Evolutionary conservation across 2,888 invertebrate genomes (phyloP).

Genomic region (Corbicula japonica): DNA sequence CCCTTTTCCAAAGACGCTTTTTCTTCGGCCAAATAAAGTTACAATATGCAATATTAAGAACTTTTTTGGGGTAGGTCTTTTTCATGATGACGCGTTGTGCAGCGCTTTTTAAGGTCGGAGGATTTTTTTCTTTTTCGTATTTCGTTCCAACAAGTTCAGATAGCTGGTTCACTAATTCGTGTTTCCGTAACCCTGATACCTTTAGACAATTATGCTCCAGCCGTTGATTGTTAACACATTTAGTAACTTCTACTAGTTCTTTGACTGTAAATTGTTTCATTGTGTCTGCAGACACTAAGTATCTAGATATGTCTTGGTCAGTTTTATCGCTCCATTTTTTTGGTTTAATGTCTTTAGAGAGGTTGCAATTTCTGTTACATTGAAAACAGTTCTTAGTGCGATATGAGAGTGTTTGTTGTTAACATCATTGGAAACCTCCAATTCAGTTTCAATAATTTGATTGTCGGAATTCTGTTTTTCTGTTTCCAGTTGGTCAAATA

Average conservation of each 20-base stretch:
- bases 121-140: too few relatives aligned
- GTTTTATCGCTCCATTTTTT: too few relatives aligned
- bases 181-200: neutral
- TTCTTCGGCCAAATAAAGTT: slow-evolving; percentile 3
- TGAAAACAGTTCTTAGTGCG: too few relatives aligned
- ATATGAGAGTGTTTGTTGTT: too few relatives aligned
- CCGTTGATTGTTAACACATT: neutral
- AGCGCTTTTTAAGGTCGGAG: neutral
- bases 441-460: too few relatives aligned
- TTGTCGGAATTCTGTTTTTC: too few relatives aligned
- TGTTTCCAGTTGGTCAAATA: too few relatives aligned
- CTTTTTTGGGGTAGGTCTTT: neutral
- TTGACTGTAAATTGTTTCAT: neutral
- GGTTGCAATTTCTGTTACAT: too few relatives aligned
- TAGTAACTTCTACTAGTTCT: neutral
- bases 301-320: too few relatives aligned
- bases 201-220: neutral
- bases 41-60: slow-evolving; percentile 14
- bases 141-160: neutral
- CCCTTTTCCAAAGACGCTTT: neutral
- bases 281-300: too few relatives aligned
- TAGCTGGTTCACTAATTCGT: neutral
- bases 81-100: neutral
- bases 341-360: too few relatives aligned
- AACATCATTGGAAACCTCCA: too few relatives aligned